These are phyloP conservation scores for Platerodrilus igneus DNA, from an alignment of 2,888 invertebrate genomes.

Conservation along the genomic window DNA sequence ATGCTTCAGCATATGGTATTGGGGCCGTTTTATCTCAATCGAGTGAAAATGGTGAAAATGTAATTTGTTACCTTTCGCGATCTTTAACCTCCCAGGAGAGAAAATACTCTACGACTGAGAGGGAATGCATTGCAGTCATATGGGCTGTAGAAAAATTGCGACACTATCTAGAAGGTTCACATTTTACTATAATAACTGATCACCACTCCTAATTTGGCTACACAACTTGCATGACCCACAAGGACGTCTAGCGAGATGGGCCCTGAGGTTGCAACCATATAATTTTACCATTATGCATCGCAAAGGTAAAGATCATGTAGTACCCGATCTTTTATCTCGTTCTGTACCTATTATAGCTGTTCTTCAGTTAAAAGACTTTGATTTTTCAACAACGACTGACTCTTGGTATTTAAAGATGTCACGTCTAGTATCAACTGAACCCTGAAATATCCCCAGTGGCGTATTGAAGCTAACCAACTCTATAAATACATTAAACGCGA, in stretches of 20 bases:
- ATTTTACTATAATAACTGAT: slow-evolving; percentile 30
- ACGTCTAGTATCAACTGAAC: slow-evolving; percentile 3
- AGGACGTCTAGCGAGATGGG: too few species aligned
- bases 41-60: slow-evolving; percentile 5
- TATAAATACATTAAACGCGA: slow-evolving; percentile 18
- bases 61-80: slow-evolving; percentile 19
- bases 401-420: slow-evolving; percentile 4
- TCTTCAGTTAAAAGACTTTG: too few species aligned
- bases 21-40: slow-evolving; percentile 11
- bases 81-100: slow-evolving; percentile 12
- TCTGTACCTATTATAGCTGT: too few species aligned
- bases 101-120: slow-evolving; percentile 23
- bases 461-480: slow-evolving; percentile 17
- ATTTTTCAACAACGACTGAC: too few species aligned
- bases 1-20: neutral
- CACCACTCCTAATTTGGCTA: slow-evolving; percentile 31
- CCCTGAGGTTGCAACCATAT: slow-evolving; percentile 22
- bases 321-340: slow-evolving; percentile 27
- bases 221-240: too few species aligned
- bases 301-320: slow-evolving; percentile 21
- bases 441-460: slow-evolving; percentile 20
- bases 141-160: slow-evolving; percentile 23
- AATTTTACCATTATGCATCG: slow-evolving; percentile 26
- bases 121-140: slow-evolving; percentile 27
- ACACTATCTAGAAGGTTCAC: slow-evolving; percentile 30